Conservation (phyloP, 2,797 vertebrate species). For the Acrossocheilus fasciatus region DNA sequence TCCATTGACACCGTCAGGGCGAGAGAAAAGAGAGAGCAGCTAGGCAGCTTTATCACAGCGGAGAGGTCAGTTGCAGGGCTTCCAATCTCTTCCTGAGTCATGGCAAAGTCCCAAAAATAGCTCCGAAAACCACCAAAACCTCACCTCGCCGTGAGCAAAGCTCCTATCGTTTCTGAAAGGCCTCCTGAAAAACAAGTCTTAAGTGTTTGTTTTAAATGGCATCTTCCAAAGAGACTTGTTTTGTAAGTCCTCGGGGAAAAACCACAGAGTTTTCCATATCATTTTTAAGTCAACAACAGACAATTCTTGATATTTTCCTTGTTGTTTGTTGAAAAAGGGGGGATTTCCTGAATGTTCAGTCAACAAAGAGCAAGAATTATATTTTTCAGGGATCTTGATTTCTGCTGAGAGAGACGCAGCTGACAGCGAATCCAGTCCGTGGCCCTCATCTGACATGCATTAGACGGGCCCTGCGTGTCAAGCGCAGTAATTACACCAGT, state of each 20-base stretch:
- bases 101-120: constrained; percentile 62
- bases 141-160: constrained; percentile 45
- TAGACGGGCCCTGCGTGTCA: constrained; percentile 23
- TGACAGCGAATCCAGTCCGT: constrained; percentile 13
- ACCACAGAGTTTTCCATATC: constrained; percentile 13
- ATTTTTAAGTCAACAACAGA: constrained; percentile 23
- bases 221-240: constrained; percentile 44
- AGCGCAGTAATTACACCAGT: constrained; percentile 14
- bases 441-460: constrained; percentile 44
- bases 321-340: constrained; percentile 3
- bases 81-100: constrained; percentile 55
- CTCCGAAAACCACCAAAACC: constrained; percentile 42
- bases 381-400: not conserved
- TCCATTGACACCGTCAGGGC: constrained; percentile 36
- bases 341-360: constrained; percentile 32
- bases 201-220: constrained; percentile 53
- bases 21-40: constrained; percentile 32
- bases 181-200: constrained; percentile 47
- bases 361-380: not conserved
- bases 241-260: constrained; percentile 36
- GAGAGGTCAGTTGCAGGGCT: constrained; percentile 59
- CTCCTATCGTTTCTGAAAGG: constrained; percentile 51
- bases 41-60: constrained; percentile 50
- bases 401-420: not conserved
- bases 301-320: constrained; percentile 28